Conservation (phyloP, 2,888 invertebrate species). For the Acrobasis repandana region DNA sequence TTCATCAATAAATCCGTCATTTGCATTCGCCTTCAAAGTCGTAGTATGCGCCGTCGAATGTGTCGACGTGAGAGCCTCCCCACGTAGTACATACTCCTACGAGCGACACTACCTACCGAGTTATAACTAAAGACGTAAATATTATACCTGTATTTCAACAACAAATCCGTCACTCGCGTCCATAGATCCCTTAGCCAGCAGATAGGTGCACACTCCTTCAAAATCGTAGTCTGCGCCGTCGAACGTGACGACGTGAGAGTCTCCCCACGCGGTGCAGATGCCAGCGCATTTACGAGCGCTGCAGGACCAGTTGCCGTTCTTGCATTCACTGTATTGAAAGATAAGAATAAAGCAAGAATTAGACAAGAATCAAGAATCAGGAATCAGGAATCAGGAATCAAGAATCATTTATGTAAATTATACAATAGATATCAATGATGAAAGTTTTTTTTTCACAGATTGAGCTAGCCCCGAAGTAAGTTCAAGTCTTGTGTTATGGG, state of each 20-base stretch:
- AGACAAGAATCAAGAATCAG: no score
- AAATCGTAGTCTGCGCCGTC: constrained; percentile 92
- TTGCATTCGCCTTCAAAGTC: constrained; percentile 58
- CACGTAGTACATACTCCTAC: no score
- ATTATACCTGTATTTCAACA: constrained; percentile 87
- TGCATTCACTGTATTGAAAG: constrained; percentile 82
- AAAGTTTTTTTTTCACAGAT: no score
- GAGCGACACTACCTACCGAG: background rate
- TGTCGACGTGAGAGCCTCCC: background rate
- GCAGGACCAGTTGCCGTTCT: constrained; percentile 91
- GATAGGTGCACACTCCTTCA: constrained; percentile 94
- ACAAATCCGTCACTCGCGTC: constrained; percentile 86
- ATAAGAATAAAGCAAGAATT: no score
- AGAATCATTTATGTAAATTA: no score
- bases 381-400: no score
- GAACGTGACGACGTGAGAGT: constrained; percentile 94
- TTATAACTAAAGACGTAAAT: background rate
- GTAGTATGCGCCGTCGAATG: background rate
- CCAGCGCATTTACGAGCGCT: constrained; percentile 88
- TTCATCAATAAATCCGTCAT: constrained; percentile 88
- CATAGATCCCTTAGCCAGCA: constrained; percentile 88
- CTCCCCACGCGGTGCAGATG: constrained; percentile 93
- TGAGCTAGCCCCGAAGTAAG: no score
- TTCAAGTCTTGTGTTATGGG: no score
- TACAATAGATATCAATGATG: no score